A percentile compares a stretch with the other conserved stretches of the same genome.
Conservation (phyloP, 1,140 invertebrate species). For the Ostrea denselamellosa region DNA sequence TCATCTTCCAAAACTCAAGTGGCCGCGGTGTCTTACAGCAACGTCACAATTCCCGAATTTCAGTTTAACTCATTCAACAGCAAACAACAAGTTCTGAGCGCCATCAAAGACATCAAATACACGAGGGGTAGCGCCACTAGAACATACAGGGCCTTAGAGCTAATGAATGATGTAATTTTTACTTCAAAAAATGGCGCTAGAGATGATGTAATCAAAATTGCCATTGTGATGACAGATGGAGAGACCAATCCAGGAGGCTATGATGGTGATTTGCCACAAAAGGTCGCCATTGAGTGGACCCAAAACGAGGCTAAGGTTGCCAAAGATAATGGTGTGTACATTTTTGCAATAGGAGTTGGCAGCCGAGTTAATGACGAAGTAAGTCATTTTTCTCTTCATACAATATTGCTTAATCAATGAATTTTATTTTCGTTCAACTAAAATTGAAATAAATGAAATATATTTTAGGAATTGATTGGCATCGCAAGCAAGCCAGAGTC, state of each 20-base stretch:
- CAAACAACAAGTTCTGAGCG: conserved; percentile 55
- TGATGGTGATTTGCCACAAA: conserved; percentile 47
- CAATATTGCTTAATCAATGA: too few species aligned
- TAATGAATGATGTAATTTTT: conserved; percentile 56
- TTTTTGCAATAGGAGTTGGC: conserved; percentile 70
- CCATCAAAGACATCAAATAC: conserved; percentile 59
- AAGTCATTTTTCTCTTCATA: not conserved
- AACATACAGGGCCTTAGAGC: conserved; percentile 56
- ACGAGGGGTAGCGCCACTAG: conserved; percentile 59
- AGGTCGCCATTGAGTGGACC: conserved; percentile 48
- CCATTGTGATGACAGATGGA: conserved; percentile 71
- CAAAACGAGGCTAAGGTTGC: conserved; percentile 46
- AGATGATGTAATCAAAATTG: conserved; percentile 61
- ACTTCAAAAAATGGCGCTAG: conserved; percentile 57
- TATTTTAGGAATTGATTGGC: conserved; percentile 56
- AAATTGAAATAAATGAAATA: too few species aligned
- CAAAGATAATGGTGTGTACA: conserved; percentile 54
- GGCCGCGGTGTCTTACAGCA: conserved; percentile 62
- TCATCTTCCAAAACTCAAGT: conserved; percentile 60
- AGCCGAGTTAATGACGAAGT: conserved; percentile 50
- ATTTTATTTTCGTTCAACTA: too few species aligned
- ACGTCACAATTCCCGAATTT: conserved; percentile 60
- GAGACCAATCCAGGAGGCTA: conserved; percentile 58
- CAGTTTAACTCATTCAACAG: conserved; percentile 56
- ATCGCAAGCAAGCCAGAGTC: conserved; percentile 60